phyloP scores from a whole-genome alignment of 1,140 invertebrate species.

The Cydia strobilella region DNA sequence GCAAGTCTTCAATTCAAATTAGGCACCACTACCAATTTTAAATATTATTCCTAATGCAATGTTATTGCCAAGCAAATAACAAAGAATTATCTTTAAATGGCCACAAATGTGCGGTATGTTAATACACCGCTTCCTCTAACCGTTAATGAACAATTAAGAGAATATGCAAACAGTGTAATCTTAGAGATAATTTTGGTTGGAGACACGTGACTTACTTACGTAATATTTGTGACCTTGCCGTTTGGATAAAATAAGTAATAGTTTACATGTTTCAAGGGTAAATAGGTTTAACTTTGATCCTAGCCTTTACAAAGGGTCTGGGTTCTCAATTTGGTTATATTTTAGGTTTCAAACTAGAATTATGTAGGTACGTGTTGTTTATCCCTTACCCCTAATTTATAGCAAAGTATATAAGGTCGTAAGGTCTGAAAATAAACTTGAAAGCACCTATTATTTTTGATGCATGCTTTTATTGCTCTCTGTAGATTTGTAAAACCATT shows the following conservation, averaged over 20 bases:
- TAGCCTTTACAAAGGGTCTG: background rate
- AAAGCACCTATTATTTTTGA: too few species aligned
- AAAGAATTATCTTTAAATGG: background rate
- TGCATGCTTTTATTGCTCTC: too few species aligned
- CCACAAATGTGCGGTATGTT: constrained; percentile 39
- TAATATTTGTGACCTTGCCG: constrained; percentile 36
- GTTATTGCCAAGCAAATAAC: background rate
- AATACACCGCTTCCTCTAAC: constrained; percentile 44
- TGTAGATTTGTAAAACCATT: too few species aligned
- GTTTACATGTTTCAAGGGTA: background rate
- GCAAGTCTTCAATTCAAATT: too few species aligned
- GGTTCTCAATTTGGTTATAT: too few species aligned
- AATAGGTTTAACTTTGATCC: background rate
- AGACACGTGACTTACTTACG: constrained; percentile 44
- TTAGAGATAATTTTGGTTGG: constrained; percentile 49
- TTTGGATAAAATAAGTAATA: constrained; percentile 8
- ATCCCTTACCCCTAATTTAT: too few species aligned
- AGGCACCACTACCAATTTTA: background rate
- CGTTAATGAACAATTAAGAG: constrained; percentile 45
- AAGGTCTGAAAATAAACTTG: too few species aligned
- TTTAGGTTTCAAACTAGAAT: too few species aligned
- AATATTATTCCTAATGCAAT: background rate
- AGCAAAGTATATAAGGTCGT: too few species aligned
- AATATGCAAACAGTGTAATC: constrained; percentile 53
- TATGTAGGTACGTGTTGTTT: too few species aligned